phyloP scores from a whole-genome alignment of 2,113 vertebrate species.

The Myrmecophaga tridactyla region DNA sequence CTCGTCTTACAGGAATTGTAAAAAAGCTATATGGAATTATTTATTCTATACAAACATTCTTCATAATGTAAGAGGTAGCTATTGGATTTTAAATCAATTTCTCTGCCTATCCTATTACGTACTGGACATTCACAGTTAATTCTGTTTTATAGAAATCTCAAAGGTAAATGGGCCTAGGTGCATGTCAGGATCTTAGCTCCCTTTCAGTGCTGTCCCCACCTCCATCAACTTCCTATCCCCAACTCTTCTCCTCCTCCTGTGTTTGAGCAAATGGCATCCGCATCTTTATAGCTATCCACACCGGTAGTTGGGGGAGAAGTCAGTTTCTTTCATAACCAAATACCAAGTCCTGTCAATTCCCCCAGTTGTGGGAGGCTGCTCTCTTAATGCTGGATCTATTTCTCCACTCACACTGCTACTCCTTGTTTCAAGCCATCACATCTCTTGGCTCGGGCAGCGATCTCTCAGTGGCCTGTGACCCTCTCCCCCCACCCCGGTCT shows the following conservation, averaged over 20 bases:
- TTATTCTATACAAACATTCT: not conserved
- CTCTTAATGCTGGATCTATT: not conserved
- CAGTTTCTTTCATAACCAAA: not conserved
- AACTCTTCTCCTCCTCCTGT: not conserved
- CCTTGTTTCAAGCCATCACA: not conserved
- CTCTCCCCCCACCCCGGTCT: no score
- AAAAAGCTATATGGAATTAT: not conserved
- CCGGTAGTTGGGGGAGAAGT: not conserved
- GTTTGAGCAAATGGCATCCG: not conserved
- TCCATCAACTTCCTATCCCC: not conserved
- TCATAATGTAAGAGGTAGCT: not conserved
- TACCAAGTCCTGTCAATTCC: not conserved
- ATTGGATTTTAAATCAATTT: conserved; percentile 7
- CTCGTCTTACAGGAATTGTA: not conserved
- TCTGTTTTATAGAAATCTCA: not conserved
- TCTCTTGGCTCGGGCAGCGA: not conserved
- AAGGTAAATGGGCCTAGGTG: not conserved
- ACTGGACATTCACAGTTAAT: not conserved
- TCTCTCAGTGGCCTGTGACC: not conserved
- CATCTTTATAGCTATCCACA: not conserved
- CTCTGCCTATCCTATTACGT: not conserved
- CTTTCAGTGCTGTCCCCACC: not conserved
- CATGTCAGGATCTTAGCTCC: not conserved
- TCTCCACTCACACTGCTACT: not conserved
- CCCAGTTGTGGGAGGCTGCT: not conserved